Evolutionary conservation across 2,797 vertebrate species (phyloP), one percentile per base, ranked within the genome.

Genomic region (Discoglossus pictus): DNA sequence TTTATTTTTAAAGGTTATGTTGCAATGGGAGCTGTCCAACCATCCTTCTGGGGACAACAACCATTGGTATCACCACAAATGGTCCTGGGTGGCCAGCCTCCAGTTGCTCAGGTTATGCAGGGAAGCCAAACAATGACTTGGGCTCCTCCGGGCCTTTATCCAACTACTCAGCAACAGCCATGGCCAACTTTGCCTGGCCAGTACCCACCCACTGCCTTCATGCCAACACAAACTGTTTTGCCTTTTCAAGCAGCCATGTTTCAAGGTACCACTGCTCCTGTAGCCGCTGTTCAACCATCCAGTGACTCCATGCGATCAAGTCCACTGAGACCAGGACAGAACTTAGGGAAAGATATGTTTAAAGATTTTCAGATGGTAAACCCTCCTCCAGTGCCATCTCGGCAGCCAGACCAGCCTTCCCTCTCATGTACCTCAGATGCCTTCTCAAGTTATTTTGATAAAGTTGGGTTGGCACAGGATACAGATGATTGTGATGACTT

Each of bases 401-500:
- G 94, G 79, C 94, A 93, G 81, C 92, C 92, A 39, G 92, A 93
- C 66, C 97, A 97, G 81, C 92, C 93, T 83, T 88, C 79, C 80
- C 89, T 98, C 87, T 73, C 86, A 75, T 93, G 92, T 84, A 97
- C 94, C 89, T 94, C 96, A 83, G 96, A 98, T 77, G 95, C 97
- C 82, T 97, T 98, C 91, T 94, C 90, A 87, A 88, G 85, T 87
- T 99, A 98, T 83, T 98, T 98, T 87, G 96, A 80, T 91, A 96
- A 95, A 80, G 95, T 98, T 84, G 96, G 97, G 83, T 89, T 95
- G 75, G 93, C 92, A 76, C 93, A 97, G 89, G 97, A 99, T 80
- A 90, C 93, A 43, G 97, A 99, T 55, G 96, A 98, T 92, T 97
- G 95, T 83, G 96, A 98, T 65, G 97, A 99, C 89, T 98, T 98